Percentiles rank a stretch among this genome's conserved stretches.
These are phyloP conservation scores for Pica pica DNA, from an alignment of 2,113 vertebrate genomes.

Conservation along the genomic window DNA sequence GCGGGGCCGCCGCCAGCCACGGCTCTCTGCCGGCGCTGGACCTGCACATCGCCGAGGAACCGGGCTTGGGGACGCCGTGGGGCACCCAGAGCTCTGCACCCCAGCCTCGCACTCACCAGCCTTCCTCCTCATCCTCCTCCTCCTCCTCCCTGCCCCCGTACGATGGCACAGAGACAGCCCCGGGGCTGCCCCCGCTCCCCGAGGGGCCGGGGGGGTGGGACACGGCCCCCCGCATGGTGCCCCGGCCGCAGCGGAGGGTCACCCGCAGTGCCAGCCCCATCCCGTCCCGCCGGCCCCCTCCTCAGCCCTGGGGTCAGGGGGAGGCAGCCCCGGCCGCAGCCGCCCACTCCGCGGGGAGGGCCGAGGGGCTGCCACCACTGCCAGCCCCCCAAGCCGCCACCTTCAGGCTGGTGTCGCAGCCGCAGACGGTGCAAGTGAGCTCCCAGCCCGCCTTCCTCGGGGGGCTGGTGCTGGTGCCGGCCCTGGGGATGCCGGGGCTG, in stretches of 20 bases:
- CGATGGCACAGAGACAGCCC: conserved; percentile 23
- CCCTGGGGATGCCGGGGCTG: neutral
- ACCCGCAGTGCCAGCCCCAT: conserved; percentile 11
- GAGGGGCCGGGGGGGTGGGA: conserved; percentile 33
- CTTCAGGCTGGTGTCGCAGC: conserved; percentile 56
- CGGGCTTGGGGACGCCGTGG: neutral
- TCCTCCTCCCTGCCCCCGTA: neutral
- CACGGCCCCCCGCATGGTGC: rapidly evolving
- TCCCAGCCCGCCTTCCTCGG: conserved; percentile 28
- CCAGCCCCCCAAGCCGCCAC: conserved; percentile 31
- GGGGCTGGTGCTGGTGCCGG: neutral
- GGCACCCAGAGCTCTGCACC: neutral
- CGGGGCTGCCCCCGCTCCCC: conserved; percentile 70
- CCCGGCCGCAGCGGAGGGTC: neutral
- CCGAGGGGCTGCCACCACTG: neutral
- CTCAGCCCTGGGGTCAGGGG: neutral
- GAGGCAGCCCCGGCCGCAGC: neutral
- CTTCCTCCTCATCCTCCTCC: neutral
- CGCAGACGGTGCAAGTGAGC: conserved; percentile 60
- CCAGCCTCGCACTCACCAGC: neutral
- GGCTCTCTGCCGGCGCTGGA: conserved; percentile 76
- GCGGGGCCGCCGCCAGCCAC: conserved; percentile 18
- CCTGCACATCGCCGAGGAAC: conserved; percentile 74
- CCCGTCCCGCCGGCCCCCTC: conserved; percentile 27
- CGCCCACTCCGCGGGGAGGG: neutral